A percentile compares a stretch with the other conserved stretches of the same genome.
Evolutionary conservation across 2,797 vertebrate species (phyloP).

Genomic region (Phataginus tetradactyla): DNA sequence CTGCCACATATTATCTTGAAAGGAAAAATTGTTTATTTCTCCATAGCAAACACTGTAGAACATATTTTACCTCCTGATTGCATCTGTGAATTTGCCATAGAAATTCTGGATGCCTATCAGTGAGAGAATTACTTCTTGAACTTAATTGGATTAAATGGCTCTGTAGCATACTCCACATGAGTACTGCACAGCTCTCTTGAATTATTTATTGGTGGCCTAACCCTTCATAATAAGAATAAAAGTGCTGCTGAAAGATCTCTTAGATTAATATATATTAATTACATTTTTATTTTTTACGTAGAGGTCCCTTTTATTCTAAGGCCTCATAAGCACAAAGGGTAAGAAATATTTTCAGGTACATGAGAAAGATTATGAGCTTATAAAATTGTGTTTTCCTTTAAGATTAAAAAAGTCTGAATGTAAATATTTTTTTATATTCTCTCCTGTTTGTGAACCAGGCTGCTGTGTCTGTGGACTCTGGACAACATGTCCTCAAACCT

Average conservation of each 20-base stretch:
- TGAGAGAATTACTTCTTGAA: constrained; percentile 47
- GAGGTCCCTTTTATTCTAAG: not conserved
- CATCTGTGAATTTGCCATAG: not conserved
- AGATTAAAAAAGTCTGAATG: not conserved
- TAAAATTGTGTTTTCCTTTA: not conserved
- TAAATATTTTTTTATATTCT: not conserved
- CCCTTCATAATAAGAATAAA: constrained; percentile 45
- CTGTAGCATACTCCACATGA: not conserved
- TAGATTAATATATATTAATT: constrained; percentile 8
- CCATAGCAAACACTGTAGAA: not conserved
- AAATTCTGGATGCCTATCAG: constrained; percentile 4
- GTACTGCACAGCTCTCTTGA: not conserved
- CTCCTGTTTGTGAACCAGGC: not conserved
- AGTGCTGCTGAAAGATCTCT: not conserved
- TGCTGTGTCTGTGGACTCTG: not conserved
- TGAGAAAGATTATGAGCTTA: not conserved
- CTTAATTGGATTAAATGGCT: constrained; percentile 44
- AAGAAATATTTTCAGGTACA: constrained; percentile 8
- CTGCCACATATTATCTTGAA: not conserved
- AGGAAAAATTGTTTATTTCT: not conserved
- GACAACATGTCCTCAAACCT: not conserved
- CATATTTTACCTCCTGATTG: not conserved
- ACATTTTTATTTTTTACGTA: constrained; percentile 8
- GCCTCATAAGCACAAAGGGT: not conserved
- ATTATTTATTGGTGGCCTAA: constrained; percentile 24